These are phyloP conservation scores for Halictus rubicundus DNA, from an alignment of 1,140 invertebrate species.

Conservation along the genomic window DNA sequence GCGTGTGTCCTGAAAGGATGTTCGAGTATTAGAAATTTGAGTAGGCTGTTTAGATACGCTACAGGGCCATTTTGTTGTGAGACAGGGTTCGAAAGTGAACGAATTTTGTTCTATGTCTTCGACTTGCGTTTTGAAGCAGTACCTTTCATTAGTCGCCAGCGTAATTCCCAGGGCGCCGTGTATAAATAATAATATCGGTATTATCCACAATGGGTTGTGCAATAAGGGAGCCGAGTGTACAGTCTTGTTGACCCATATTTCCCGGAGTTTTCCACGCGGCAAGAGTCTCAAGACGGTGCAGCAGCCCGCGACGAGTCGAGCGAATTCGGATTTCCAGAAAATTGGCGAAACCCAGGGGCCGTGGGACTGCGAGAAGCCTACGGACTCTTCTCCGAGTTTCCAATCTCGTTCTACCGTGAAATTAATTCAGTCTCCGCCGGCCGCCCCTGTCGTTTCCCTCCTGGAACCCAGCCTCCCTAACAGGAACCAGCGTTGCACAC, in stretches of 20 bases:
- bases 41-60: too few species aligned
- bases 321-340: conserved; percentile 11
- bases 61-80: too few species aligned
- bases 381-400: background rate
- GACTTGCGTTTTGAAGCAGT: too few species aligned
- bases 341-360: conserved; percentile 9
- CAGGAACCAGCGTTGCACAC: background rate
- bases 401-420: conserved; percentile 33
- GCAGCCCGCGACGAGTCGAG: background rate
- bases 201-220: background rate
- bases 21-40: too few species aligned
- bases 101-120: too few species aligned
- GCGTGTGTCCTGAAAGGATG: too few species aligned
- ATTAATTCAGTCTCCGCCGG: conserved; percentile 29
- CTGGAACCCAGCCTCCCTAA: background rate
- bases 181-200: background rate
- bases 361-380: conserved; percentile 10
- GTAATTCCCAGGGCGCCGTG: too few species aligned
- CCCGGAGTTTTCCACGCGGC: background rate
- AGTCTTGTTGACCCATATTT: conserved; percentile 34
- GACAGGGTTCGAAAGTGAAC: too few species aligned
- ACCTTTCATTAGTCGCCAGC: background rate
- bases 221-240: background rate
- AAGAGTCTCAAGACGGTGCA: background rate
- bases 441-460: background rate